Percentiles rank a stretch among this genome's conserved stretches.
phyloP scores from a whole-genome alignment of 53 echinoderm and acorn worm species.

The Patiria pectinifera region DNA sequence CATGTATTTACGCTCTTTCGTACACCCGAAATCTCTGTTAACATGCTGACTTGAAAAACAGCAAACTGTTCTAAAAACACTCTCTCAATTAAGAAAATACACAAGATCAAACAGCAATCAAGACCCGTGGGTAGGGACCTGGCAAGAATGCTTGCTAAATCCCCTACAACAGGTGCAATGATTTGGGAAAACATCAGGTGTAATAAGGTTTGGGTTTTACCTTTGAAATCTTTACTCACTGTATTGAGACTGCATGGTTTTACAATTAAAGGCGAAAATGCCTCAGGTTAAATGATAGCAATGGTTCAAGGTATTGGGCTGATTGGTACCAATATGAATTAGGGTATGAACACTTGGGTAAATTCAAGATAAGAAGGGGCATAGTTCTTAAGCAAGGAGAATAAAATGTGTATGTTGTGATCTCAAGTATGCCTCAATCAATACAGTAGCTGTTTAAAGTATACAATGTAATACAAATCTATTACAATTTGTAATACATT shows the following conservation, averaged over 20 bases:
- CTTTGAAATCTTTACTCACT: not conserved
- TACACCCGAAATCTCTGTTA: not conserved
- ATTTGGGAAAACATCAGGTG: constrained; percentile 38
- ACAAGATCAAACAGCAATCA: constrained; percentile 37
- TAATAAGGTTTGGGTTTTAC: not conserved
- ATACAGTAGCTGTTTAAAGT: not conserved
- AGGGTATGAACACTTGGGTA: no score
- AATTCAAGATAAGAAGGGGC: no score
- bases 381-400: no score
- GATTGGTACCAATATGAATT: no score
- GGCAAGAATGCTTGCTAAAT: constrained; percentile 33
- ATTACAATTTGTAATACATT: not conserved
- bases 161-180: constrained; percentile 30
- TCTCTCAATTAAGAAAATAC: constrained; percentile 62
- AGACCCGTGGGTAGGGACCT: not conserved
- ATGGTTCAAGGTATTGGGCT: no score
- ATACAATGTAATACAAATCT: not conserved
- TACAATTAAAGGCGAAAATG: no score
- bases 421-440: not conserved
- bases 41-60: not conserved
- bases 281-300: no score
- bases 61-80: constrained; percentile 21
- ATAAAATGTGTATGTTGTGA: no score
- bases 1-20: not conserved
- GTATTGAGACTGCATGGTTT: no score